These are phyloP conservation scores for Vicugna pacos DNA, from an alignment of 2,113 vertebrate species.

Conservation along the genomic window DNA sequence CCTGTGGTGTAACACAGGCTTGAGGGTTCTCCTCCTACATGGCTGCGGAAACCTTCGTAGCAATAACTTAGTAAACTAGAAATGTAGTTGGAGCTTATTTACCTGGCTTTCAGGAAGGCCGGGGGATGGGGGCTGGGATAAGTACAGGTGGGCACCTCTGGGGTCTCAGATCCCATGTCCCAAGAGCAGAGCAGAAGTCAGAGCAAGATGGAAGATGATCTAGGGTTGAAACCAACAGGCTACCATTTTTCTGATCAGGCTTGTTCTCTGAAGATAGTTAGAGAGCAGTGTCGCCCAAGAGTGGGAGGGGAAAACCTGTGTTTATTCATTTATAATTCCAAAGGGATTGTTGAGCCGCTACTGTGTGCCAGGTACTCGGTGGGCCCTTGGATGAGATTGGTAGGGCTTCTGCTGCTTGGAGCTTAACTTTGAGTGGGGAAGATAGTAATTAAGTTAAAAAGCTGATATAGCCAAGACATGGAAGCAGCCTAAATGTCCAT, in stretches of 20 bases:
- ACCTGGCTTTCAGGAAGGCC: not conserved
- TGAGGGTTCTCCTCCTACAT: not conserved
- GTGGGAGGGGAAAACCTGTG: not conserved
- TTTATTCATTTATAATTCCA: not conserved
- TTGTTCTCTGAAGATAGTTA: not conserved
- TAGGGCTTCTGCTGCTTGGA: not conserved
- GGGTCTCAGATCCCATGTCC: not conserved
- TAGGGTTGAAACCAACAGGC: not conserved
- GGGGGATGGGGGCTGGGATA: accelerated
- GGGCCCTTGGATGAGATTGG: not conserved
- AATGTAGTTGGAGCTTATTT: not conserved
- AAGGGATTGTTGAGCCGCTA: not conserved
- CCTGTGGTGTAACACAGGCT: not conserved
- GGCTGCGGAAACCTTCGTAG: not conserved
- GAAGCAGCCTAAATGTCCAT: no score
- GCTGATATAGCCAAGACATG: not conserved
- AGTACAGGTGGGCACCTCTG: not conserved
- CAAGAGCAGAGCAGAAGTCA: not conserved
- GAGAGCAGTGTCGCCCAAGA: not conserved
- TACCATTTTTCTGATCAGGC: not conserved
- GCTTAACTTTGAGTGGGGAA: not conserved
- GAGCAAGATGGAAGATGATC: not conserved
- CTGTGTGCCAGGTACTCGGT: not conserved
- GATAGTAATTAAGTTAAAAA: not conserved
- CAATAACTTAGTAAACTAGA: not conserved